These are phyloP conservation scores for Sesamia inferens DNA, from an alignment of 2,888 invertebrate species.

Conservation along the genomic window DNA sequence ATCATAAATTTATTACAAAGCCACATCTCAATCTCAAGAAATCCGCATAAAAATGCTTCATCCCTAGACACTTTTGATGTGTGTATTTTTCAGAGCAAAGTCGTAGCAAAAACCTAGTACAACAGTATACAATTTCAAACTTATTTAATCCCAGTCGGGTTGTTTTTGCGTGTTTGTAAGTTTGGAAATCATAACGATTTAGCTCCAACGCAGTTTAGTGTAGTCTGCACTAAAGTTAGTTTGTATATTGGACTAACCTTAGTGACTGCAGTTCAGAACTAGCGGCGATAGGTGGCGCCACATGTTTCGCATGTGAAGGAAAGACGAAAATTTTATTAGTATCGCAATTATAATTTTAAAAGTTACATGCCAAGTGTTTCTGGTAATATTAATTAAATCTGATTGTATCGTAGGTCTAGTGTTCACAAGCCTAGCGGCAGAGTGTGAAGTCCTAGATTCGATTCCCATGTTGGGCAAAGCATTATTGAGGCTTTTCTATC, in stretches of 20 bases:
- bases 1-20: no score
- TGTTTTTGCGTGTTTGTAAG: conserved; percentile 42
- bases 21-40: no score
- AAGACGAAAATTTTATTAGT: neutral
- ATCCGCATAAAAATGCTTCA: no score
- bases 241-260: conserved; percentile 25
- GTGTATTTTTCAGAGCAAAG: neutral
- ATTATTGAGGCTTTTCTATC: neutral
- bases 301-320: neutral
- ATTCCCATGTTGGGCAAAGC: neutral
- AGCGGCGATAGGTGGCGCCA: conserved; percentile 35
- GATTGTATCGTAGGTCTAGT: neutral
- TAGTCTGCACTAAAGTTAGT: conserved; percentile 19
- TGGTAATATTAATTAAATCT: neutral
- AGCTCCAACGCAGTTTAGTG: conserved; percentile 20
- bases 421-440: neutral
- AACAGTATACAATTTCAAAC: conserved; percentile 20
- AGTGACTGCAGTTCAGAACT: conserved; percentile 3
- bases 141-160: conserved; percentile 37
- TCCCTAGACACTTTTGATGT: no score
- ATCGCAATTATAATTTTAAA: neutral
- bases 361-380: neutral
- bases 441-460: neutral
- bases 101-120: neutral
- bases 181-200: conserved; percentile 44